Evolutionary conservation across 2,888 invertebrate species (phyloP).

Genomic region (Drosophila putrida): DNA sequence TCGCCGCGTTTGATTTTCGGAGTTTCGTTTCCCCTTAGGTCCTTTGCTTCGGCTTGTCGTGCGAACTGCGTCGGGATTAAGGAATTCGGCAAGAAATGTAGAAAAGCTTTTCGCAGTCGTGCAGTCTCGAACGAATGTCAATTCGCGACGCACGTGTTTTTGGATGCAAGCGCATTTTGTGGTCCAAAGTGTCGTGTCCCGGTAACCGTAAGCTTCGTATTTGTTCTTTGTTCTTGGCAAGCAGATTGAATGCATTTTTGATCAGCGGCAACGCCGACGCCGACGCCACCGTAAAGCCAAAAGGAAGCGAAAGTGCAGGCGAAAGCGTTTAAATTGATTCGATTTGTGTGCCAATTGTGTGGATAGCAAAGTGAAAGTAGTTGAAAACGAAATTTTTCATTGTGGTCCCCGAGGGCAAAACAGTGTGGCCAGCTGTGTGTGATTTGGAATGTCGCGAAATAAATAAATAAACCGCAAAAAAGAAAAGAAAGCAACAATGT

Average conservation of each 20-base stretch:
- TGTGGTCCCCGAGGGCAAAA: conserved; percentile 21
- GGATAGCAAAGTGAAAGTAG: conserved; percentile 48
- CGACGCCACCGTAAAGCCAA: conserved; percentile 4
- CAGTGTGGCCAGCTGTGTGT: conserved; percentile 25
- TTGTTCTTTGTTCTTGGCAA: conserved; percentile 21
- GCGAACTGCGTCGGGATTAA: conserved; percentile 9
- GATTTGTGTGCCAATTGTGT: conserved; percentile 53
- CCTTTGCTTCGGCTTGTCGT: conserved; percentile 15
- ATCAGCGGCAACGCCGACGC: conserved; percentile 35
- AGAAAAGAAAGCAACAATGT: conserved; percentile 16
- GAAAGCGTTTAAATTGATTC: conserved; percentile 50
- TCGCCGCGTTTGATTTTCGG: conserved; percentile 54
- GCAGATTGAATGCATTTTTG: conserved; percentile 58
- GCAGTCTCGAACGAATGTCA: conserved; percentile 60
- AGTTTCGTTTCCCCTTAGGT: conserved; percentile 24
- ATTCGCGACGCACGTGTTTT: conserved; percentile 71
- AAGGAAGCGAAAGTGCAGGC: conserved; percentile 52
- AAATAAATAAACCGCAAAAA: conserved; percentile 9
- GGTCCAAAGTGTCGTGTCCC: conserved; percentile 29
- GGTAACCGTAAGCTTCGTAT: conserved; percentile 28
- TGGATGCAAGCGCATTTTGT: conserved; percentile 17
- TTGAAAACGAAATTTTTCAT: conserved; percentile 15
- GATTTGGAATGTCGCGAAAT: conserved; percentile 7
- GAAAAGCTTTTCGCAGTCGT: conserved; percentile 55
- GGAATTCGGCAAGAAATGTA: conserved; percentile 26